Base-by-base conservation (phyloP, 1,140 invertebrate genomes). In the Drosophila quadrilineata region DNA sequence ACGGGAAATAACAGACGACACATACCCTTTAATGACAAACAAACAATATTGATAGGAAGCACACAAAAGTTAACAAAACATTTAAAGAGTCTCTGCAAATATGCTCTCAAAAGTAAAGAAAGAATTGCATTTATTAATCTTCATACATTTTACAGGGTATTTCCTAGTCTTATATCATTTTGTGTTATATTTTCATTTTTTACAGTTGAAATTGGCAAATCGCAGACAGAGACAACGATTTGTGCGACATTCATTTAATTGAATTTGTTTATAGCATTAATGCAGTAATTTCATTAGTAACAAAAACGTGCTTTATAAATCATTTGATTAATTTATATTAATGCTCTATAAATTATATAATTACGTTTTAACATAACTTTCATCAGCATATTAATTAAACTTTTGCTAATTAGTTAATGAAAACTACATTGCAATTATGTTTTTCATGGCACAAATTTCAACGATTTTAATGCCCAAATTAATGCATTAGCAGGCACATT, bases 171-270 rank as follows among this genome's bases (percentile, higher is more conserved):
- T 16, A 8, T n/a, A n/a, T n/a, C n/a, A n/a, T n/a, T n/a, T n/a
- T 4, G 40, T 24, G 9, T 24, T 43, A 22, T 6, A 14, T 19
- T 19, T 33, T 33, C 2, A n/a, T 28, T 16, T 12, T 10, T 19
- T 31, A 50, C 10, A 31, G n/a, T 33, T 49, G 3, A 8, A 21
- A n/a, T 14, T 10, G 19, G 17, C 21, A 19, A 19, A 22, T 19
- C 10, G 29, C 43, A 31, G 8, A 21, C 0, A 14, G 28, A 21
- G 49, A 2, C 9, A 33, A 29, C 40, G 50, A 29, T 53, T 16
- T 40, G 40, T 41, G 50, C 41, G 24, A 6, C n/a, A 12, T 19
- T 54, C 6, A 54, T 54, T 54, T 14, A 22, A 33, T 33, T 43
- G 22, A 21, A 33, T 43, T 22, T 22, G 8, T 10, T 10, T n/a